phyloP scores from a whole-genome alignment of 2,797 vertebrate species.

The Thalassophryne amazonica region DNA sequence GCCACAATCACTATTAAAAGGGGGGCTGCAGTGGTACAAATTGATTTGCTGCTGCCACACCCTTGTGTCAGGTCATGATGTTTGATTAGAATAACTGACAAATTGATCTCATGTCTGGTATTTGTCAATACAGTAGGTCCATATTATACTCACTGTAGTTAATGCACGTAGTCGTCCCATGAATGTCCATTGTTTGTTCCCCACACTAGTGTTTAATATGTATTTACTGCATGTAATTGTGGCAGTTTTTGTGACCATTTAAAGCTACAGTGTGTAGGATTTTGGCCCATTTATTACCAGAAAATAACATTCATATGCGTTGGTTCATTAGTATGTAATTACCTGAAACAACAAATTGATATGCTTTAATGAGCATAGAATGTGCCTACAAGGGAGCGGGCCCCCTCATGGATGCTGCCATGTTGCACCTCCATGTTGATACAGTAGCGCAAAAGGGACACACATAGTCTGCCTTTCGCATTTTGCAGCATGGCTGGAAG shows the following conservation, averaged over 20 bases:
- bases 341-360: too few relatives aligned
- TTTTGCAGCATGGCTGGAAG: too few relatives aligned
- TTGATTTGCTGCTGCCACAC: constrained; percentile 26
- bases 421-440: too few relatives aligned
- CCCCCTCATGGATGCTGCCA: too few relatives aligned
- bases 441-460: too few relatives aligned
- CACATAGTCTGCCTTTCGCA: too few relatives aligned
- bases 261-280: constrained; percentile 1
- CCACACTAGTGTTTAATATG: constrained; percentile 33
- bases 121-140: constrained; percentile 51
- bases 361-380: too few relatives aligned
- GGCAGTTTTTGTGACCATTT: not conserved
- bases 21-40: constrained; percentile 3
- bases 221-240: constrained; percentile 38
- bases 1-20: not conserved
- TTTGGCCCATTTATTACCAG: too few relatives aligned
- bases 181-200: constrained; percentile 12
- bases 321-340: too few relatives aligned
- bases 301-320: too few relatives aligned
- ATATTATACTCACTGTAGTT: constrained; percentile 40
- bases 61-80: constrained; percentile 29
- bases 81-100: constrained; percentile 27
- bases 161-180: constrained; percentile 20
- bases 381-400: too few relatives aligned
- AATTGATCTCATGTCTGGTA: constrained; percentile 47